A percentile compares a stretch with the other conserved stretches of the same genome.
Conservation (phyloP, 2,888 invertebrate species). For the Melipona bicolor region DNA sequence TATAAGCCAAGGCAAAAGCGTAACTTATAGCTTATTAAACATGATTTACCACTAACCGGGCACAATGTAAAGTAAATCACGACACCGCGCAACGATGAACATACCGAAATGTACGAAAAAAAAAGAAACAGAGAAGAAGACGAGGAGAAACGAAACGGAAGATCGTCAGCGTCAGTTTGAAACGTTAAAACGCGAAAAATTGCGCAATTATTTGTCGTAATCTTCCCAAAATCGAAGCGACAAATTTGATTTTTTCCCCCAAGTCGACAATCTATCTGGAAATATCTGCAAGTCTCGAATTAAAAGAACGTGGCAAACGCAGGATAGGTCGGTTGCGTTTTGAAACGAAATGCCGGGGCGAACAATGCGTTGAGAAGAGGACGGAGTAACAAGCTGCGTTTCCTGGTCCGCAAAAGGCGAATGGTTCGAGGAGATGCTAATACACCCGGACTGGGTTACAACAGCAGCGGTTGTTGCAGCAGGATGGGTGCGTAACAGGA, state of each 20-base stretch:
- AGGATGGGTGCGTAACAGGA: conserved; percentile 48
- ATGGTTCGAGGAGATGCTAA: conserved; percentile 18
- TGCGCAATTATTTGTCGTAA: no score
- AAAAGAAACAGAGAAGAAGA: not conserved
- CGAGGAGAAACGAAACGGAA: not conserved
- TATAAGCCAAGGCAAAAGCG: conserved; percentile 22
- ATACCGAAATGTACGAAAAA: not conserved
- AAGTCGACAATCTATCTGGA: no score
- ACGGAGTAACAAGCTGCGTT: conserved; percentile 8
- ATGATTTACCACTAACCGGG: conserved; percentile 43
- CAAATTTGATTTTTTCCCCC: no score
- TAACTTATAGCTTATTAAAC: conserved; percentile 60
- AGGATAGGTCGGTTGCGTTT: not conserved
- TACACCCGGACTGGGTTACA: not conserved
- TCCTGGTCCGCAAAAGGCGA: conserved; percentile 37
- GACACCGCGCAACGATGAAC: not conserved
- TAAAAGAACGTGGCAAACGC: not conserved
- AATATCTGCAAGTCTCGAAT: no score
- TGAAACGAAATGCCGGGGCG: not conserved
- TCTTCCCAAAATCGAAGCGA: no score
- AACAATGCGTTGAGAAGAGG: not conserved
- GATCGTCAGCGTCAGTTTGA: no score
- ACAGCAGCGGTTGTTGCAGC: conserved; percentile 8
- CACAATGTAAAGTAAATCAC: conserved; percentile 35
- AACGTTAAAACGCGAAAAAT: not conserved